phyloP scores from a whole-genome alignment of 2,797 vertebrate genomes.

The Rhinogobio ventralis region DNA sequence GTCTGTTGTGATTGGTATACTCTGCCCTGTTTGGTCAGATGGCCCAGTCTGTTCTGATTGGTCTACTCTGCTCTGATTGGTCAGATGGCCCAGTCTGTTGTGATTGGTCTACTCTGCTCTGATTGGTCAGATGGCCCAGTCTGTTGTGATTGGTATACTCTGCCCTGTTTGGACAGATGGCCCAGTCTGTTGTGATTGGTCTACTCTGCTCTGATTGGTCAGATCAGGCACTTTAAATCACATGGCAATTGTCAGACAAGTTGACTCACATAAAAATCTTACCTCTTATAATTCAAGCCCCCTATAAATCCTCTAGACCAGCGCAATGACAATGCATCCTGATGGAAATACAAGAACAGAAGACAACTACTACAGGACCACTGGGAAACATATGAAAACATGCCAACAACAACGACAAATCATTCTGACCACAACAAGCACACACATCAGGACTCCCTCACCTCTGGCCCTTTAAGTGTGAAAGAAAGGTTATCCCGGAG shows the following conservation, averaged over 20 bases:
- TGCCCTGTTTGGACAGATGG: no score
- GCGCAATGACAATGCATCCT: constrained; percentile 48
- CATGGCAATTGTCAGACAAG: not conserved
- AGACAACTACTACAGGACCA: not conserved
- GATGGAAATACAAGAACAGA: constrained; percentile 15
- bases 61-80: no score
- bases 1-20: no score
- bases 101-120: no score
- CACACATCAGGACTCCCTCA: not conserved
- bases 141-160: no score
- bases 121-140: no score
- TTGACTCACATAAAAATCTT: constrained; percentile 6
- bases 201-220: no score
- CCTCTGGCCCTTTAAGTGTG: fast-evolving
- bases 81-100: no score
- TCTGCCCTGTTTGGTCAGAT: no score
- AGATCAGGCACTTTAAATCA: no score
- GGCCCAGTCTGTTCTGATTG: no score
- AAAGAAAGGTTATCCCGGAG: constrained; percentile 68
- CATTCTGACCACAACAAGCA: not conserved
- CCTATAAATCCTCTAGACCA: constrained; percentile 50
- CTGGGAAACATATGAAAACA: not conserved
- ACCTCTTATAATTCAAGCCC: constrained; percentile 60
- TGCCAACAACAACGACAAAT: not conserved
- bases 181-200: no score